Evolutionary conservation across 2,888 invertebrate species (phyloP).

Genomic region (Hirtodrosophila confusa): DNA sequence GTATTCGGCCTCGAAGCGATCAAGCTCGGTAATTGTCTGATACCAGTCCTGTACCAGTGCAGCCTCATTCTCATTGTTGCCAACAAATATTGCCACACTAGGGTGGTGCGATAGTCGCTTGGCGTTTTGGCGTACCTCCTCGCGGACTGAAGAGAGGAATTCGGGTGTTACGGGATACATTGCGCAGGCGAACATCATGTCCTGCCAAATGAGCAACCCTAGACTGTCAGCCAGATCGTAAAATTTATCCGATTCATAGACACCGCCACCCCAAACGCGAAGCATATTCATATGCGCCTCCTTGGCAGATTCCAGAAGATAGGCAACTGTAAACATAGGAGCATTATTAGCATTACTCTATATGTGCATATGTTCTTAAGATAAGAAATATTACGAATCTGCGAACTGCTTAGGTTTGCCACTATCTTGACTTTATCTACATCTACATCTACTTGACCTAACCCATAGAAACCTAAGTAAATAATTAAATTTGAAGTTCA

Average conservation of each 20-base stretch:
- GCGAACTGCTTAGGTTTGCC: too few relatives aligned
- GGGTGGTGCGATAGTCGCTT: constrained; percentile 93
- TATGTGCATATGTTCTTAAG: too few relatives aligned
- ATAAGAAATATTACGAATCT: too few relatives aligned
- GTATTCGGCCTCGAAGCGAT: constrained; percentile 90
- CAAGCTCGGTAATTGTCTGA: constrained; percentile 85
- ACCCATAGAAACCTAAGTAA: too few relatives aligned
- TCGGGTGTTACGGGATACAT: constrained; percentile 93
- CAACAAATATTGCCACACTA: constrained; percentile 95
- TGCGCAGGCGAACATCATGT: constrained; percentile 97
- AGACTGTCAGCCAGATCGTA: constrained; percentile 94
- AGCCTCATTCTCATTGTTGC: constrained; percentile 98
- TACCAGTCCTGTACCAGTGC: constrained; percentile 94
- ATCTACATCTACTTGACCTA: too few relatives aligned
- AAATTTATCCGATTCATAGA: constrained; percentile 96
- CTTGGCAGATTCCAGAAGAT: constrained; percentile 88
- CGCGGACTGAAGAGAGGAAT: constrained; percentile 89
- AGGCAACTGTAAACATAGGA: constrained; percentile 84
- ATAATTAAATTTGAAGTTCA: too few relatives aligned
- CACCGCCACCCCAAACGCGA: constrained; percentile 99
- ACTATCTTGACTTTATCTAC: too few relatives aligned
- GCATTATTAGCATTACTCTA: background rate
- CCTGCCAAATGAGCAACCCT: constrained; percentile 98
- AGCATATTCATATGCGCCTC: constrained; percentile 95
- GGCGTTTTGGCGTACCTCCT: constrained; percentile 93